phyloP scores from a whole-genome alignment of 2,113 vertebrate species.

The Halichoeres trimaculatus region DNA sequence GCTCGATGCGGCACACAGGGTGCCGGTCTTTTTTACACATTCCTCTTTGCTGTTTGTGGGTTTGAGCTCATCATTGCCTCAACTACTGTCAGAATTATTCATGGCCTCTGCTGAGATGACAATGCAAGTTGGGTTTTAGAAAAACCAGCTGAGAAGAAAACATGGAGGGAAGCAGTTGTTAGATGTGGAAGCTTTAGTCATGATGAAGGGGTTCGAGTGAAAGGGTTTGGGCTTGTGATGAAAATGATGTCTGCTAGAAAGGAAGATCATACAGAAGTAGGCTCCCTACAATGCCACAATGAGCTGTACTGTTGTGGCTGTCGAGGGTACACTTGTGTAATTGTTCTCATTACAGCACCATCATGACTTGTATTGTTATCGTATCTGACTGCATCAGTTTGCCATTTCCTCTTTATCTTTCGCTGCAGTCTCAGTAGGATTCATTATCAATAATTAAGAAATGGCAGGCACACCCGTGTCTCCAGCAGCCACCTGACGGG shows the following conservation, averaged over 20 bases:
- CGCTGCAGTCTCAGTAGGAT: conserved; percentile 68
- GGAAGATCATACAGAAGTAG: conserved; percentile 36
- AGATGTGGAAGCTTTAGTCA: conserved; percentile 32
- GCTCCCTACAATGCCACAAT: conserved; percentile 37
- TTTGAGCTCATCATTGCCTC: conserved; percentile 38
- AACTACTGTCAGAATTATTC: conserved; percentile 57
- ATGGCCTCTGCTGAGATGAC: conserved; percentile 39
- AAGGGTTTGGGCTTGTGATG: conserved; percentile 29
- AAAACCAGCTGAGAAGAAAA: conserved; percentile 45
- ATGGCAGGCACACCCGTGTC: conserved; percentile 72
- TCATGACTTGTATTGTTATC: conserved; percentile 68
- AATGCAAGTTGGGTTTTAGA: conserved; percentile 29
- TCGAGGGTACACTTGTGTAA: conserved; percentile 55
- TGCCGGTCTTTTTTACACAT: conserved; percentile 19
- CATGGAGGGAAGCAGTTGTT: conserved; percentile 27
- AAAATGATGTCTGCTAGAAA: conserved; percentile 30
- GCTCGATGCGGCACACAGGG: conserved; percentile 54
- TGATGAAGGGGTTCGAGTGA: conserved; percentile 22
- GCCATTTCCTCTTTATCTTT: conserved; percentile 73
- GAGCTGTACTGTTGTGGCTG: conserved; percentile 57
- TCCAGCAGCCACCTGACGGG: conserved; percentile 66
- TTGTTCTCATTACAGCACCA: conserved; percentile 70
- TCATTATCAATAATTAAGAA: conserved; percentile 84
- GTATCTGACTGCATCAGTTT: conserved; percentile 71
- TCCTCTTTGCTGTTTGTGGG: conserved; percentile 38